Evolutionary conservation across 2,797 vertebrate genomes (phyloP), one percentile per base, ranked within the genome.

Genomic region (Falco berigora): DNA sequence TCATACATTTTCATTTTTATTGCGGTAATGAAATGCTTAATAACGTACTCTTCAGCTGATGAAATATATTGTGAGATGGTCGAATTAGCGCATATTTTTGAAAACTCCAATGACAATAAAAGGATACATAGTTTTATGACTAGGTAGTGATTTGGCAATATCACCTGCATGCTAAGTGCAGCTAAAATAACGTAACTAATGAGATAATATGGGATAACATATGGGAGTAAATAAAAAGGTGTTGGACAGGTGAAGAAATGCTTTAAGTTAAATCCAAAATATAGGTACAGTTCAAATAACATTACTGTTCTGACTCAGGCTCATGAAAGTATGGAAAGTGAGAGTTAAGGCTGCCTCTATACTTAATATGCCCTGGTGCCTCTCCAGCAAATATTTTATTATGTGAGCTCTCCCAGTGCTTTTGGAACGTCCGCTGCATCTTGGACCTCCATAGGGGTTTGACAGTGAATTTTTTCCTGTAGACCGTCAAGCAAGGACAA

Each of bases 171-270:
- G 44, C 24, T 83, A 97, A 94, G 25, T 87, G 95, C 86, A 92
- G 86, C 83, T 96, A 94, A 97, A 97, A 95, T 96, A 97, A 92
- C 2, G 12, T 86, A 96, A 90, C 90, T 95, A 96, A 97, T 97
- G 95, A 97, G 95, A 97, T 96, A 97, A 96, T 86, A 91, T 91
- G 74, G 71, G 81, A 89, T 96, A 96, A 91, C 61, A 63, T 79
- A 92, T 80, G 73, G 85, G 49, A 96, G 53, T 94, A 97, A 97
- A 97, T 95, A 93, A 84, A 94, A 95, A 93, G 59, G 63, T 91
- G 86, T 94, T 86, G 59, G 63, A 91, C 10, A 73, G 88, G 89
- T 97, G 93, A 97, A 96, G 96, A 97, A 97, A 97, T 95, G 86
- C 47, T 84, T 9, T 75, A 81, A 63, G 74, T 96, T 96, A 95